Evolutionary conservation across 2,113 vertebrate species (phyloP), one percentile per base, ranked within the genome.

Genomic region (Chrysochloris asiatica): DNA sequence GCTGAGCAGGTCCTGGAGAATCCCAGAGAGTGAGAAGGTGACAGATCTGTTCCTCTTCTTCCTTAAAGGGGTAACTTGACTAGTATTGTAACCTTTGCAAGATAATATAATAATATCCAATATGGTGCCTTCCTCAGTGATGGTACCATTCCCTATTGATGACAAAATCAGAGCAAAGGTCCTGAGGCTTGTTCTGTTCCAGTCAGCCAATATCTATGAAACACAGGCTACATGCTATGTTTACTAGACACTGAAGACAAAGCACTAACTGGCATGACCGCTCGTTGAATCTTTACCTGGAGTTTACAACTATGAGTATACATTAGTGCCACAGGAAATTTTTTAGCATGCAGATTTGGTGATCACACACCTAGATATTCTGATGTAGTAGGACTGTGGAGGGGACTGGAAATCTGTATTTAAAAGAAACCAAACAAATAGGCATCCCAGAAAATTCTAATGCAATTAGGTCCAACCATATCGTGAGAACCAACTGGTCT

Each of bases 201-300:
- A 80, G 48, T 45, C 48, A 30, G 12, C 41, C 54, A 69, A 9
- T 63, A 45, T 17, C 79, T 81, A 8, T 69, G 56, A 48, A 33
- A 79, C 33, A 24, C 4, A 14, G 22, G 22, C 38, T 16, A 26
- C 0, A 2, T 2, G 22, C 41, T 17, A 1, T 8, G 71, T 50
- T 36, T 48, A 33, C 75, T 38, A 19, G 43, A 28, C 54, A 17
- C 73, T 12, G 45, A 56, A 48, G 52, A 45, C 50, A 43, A 17
- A 38, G 3, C n/a, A n/a, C n/a, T n/a, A n/a, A n/a, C n/a, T 36
- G 21, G 13, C 63, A 3, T 4, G 21, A 21, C 2, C 19, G 2
- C 2, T 41, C 3, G 43, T 8, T 54, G n/a, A n/a, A 6, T 0
- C 4, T 50, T 88, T 4, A 10, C 43, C 48, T 33, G 71, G 71